Evolutionary conservation across 2,797 vertebrate genomes (phyloP).

Genomic region (Glyptemys insculpta): DNA sequence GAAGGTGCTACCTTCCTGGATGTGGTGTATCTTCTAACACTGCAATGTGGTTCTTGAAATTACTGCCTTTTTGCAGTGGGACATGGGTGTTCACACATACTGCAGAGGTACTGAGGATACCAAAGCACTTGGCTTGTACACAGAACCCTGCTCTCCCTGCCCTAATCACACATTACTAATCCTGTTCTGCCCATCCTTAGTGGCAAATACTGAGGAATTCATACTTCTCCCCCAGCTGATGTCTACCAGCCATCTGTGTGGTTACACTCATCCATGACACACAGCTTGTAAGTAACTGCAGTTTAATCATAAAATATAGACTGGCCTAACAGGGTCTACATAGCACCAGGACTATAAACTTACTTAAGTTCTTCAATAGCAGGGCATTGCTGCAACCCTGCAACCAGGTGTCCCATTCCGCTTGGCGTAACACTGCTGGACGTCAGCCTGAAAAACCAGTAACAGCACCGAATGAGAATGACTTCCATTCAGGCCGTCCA

Average conservation of each 20-base stretch:
- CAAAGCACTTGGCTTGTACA: not conserved
- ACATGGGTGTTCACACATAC: not conserved
- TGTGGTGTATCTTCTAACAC: not conserved
- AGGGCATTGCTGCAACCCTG: slow-evolving; percentile 71
- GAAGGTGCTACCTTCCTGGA: not conserved
- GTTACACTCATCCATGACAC: not conserved
- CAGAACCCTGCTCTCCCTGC: not conserved
- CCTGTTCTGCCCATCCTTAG: not conserved
- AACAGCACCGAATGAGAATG: not conserved
- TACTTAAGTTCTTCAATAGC: slow-evolving; percentile 83
- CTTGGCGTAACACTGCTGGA: slow-evolving; percentile 55
- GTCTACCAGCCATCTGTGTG: not conserved
- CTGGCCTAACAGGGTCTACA: not conserved
- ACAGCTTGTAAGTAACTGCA: not conserved
- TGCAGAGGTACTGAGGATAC: not conserved
- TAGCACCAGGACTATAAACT: slow-evolving; percentile 27
- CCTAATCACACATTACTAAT: not conserved
- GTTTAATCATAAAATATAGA: not conserved
- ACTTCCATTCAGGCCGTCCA: not conserved
- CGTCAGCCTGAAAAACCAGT: slow-evolving; percentile 77
- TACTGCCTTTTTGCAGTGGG: not conserved
- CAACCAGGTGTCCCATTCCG: slow-evolving; percentile 54
- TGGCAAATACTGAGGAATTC: not conserved
- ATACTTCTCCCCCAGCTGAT: not conserved
- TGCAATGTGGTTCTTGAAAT: not conserved